Evolutionary conservation across 2,113 vertebrate genomes (phyloP).

Genomic region (Varanus salvator): DNA sequence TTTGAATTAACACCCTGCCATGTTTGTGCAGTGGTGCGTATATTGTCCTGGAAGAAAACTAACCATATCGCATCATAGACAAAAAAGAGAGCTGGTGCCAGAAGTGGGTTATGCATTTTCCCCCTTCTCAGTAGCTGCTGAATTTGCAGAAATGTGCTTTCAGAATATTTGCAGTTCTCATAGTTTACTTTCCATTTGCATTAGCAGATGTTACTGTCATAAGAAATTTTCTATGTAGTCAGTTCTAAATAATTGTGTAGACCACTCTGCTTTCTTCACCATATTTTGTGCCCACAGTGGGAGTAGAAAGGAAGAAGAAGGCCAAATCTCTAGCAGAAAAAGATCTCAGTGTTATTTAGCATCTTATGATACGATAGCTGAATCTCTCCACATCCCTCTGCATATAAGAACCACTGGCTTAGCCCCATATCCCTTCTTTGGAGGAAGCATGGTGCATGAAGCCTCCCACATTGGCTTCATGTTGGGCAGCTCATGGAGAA

Average conservation of each 20-base stretch:
- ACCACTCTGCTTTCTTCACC: not conserved
- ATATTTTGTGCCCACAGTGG: not conserved
- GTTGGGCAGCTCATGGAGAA: not conserved
- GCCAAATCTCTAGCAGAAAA: not conserved
- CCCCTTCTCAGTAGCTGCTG: not conserved
- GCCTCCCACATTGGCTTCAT: not conserved
- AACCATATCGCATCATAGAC: not conserved
- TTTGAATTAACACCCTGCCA: slow-evolving; percentile 26
- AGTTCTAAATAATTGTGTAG: not conserved
- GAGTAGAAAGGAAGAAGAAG: not conserved
- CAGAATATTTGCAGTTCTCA: not conserved
- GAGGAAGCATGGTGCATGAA: not conserved
- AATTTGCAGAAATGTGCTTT: slow-evolving; percentile 4
- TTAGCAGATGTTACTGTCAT: slow-evolving; percentile 5
- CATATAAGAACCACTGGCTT: not conserved
- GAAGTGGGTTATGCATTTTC: not conserved
- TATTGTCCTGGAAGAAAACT: slow-evolving; percentile 8
- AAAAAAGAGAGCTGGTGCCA: not conserved
- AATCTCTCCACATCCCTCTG: not conserved
- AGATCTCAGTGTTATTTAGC: not conserved
- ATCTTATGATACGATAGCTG: not conserved
- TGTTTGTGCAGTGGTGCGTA: not conserved
- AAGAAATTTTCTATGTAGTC: not conserved
- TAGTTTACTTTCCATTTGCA: slow-evolving; percentile 6
- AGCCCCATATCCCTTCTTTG: not conserved